phyloP scores from a whole-genome alignment of 1,140 invertebrate species.

The Brachionus rotundiformis region DNA sequence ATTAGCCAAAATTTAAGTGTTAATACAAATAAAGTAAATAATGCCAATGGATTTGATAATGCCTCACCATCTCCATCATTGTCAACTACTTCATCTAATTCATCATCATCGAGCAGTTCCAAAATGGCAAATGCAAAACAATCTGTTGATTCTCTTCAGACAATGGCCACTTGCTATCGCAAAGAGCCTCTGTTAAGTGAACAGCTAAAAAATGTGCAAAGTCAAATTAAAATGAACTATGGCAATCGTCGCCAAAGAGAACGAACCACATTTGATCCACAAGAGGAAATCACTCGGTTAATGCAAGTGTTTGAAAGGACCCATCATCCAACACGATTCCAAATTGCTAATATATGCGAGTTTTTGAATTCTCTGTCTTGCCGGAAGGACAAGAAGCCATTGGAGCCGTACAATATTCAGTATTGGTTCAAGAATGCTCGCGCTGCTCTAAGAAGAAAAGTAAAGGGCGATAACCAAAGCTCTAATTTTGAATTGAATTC shows the following conservation, averaged over 20 bases:
- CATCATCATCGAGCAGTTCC: not conserved
- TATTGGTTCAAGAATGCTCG: conserved; percentile 99
- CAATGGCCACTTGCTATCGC: too few species aligned
- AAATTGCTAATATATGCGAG: conserved; percentile 68
- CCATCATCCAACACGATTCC: conserved; percentile 77
- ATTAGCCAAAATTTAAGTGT: not conserved
- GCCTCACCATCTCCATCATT: conserved; percentile 27
- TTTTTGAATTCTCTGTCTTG: conserved; percentile 12
- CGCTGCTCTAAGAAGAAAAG: conserved; percentile 80
- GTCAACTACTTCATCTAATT: conserved; percentile 27
- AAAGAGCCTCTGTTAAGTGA: not conserved
- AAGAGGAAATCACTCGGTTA: conserved; percentile 86
- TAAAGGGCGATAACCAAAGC: not conserved
- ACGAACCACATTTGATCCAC: conserved; percentile 83
- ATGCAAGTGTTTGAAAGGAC: conserved; percentile 92
- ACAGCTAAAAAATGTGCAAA: not conserved
- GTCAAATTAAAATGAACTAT: not conserved
- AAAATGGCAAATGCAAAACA: not conserved
- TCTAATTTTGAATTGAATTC: conserved; percentile 43
- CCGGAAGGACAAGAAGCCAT: conserved; percentile 69
- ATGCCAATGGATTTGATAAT: not conserved
- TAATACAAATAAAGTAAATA: not conserved
- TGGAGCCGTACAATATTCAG: conserved; percentile 94
- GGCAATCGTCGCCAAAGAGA: conserved; percentile 56
- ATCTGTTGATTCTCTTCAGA: too few species aligned